A percentile compares a stretch with the other conserved stretches of the same genome.
Conservation (phyloP, 2,888 invertebrate species). For the Lepidochrysops patricia region DNA sequence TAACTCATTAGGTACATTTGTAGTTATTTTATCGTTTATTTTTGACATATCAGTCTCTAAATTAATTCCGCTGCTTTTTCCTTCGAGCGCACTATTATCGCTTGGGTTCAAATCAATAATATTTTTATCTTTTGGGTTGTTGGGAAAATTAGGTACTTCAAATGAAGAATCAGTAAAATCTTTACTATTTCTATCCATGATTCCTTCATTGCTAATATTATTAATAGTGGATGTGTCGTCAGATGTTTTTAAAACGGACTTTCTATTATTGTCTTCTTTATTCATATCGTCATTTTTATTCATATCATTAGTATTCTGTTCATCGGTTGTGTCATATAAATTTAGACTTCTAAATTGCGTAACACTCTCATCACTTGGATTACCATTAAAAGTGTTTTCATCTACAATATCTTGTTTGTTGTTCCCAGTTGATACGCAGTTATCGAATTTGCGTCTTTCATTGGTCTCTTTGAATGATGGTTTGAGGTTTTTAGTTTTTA, state of each 20-base stretch:
- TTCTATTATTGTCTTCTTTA: background rate
- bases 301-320: background rate
- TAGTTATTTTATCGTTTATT: background rate
- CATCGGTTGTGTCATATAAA: background rate
- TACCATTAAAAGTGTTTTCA: background rate
- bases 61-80: background rate
- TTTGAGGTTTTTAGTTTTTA: slow-evolving; percentile 9
- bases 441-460: background rate
- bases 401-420: background rate
- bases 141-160: background rate
- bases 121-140: background rate
- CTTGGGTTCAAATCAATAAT: background rate
- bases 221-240: background rate
- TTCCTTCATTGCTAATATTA: background rate
- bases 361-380: background rate
- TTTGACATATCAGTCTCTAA: background rate
- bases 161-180: background rate
- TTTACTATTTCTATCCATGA: background rate
- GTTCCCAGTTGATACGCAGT: background rate
- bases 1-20: background rate
- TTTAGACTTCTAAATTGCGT: background rate
- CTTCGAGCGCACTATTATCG: background rate
- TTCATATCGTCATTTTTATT: background rate
- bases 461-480: background rate
- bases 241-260: background rate